Conservation (phyloP, 53 echinoderm and acorn worm genomes). For the Apostichopus leukothele region DNA sequence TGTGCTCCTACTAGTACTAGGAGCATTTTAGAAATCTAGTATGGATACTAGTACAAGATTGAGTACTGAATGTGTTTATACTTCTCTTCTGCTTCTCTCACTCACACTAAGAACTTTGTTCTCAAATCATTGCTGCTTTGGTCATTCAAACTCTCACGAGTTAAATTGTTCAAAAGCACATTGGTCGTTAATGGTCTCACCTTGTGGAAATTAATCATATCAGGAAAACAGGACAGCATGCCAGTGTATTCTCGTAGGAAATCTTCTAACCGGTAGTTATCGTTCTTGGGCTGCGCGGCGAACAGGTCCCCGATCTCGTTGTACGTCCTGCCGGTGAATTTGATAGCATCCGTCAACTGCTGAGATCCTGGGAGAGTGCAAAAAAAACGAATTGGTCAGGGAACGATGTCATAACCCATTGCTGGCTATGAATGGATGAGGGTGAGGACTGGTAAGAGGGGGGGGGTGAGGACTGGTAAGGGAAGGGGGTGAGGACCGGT, state of each 20-base stretch:
- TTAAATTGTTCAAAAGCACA: too few relatives aligned
- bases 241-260: constrained; percentile 81
- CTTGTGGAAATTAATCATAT: constrained; percentile 95
- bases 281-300: constrained; percentile 75
- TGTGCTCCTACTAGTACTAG: too few relatives aligned
- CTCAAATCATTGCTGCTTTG: too few relatives aligned
- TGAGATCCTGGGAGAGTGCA: constrained; percentile 56
- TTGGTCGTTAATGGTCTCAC: constrained; percentile 20
- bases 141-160: too few relatives aligned
- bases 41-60: too few relatives aligned
- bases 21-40: background rate
- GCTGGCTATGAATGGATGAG: background rate
- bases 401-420: too few relatives aligned
- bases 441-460: too few relatives aligned
- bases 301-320: constrained; percentile 73
- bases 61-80: too few relatives aligned
- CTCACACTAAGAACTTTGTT: too few relatives aligned
- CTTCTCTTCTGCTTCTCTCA: too few relatives aligned
- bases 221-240: constrained; percentile 88
- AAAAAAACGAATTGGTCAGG: background rate
- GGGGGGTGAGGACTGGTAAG: too few relatives aligned
- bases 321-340: constrained; percentile 87
- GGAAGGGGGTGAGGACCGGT: too few relatives aligned
- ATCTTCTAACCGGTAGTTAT: constrained; percentile 70
- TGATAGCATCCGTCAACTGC: constrained; percentile 78